Evolutionary conservation across 2,888 invertebrate genomes (phyloP), one percentile per base, ranked within the genome.

Genomic region (Athetis lepigone): DNA sequence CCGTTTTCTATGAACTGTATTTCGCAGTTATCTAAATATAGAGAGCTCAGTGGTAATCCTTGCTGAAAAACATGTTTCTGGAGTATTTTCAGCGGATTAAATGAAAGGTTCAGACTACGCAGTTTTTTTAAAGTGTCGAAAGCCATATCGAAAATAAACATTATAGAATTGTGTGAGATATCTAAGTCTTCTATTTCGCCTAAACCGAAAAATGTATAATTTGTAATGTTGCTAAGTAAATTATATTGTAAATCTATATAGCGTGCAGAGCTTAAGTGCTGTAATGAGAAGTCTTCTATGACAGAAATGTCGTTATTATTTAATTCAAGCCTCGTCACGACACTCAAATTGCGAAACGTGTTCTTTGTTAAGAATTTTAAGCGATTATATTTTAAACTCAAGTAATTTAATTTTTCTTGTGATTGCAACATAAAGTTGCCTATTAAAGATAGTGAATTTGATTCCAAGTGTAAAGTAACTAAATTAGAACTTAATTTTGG

Each of bases 211-310:
- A 98, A 98, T 1, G 97, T 97, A 76, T 96, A 96, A 56, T 96
- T 96, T 0, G 97, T 96, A 43, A 98, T 95, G 75, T 96, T 96
- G 51, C 93, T 95, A 45, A 98, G 88, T 36, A 96, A 94, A 90
- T 98, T 98, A 77, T 96, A 94, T 75, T 97, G 97, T 27, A 98
- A 93, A 84, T 98, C 97, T 60, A 98, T 95, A 80, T 97, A 97
- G 77, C 97, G 97, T 33, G 98, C 94, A 6, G 96, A 96, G 81
- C 96, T 96, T 95, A 98, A 96, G 45, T 96, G 96, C 70, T 96
- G 96, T 86, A 98, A 98, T 2, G 98, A 97, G 75, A 97, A 97
- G 79, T 97, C 97, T 82, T 98, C 98, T 70, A 98, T 97, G 40
- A 96, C 95, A 2, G 96, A 96, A 79, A 98, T 97, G 65, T 96